Conservation (phyloP, 2,113 vertebrate species). For the Sturnus vulgaris region DNA sequence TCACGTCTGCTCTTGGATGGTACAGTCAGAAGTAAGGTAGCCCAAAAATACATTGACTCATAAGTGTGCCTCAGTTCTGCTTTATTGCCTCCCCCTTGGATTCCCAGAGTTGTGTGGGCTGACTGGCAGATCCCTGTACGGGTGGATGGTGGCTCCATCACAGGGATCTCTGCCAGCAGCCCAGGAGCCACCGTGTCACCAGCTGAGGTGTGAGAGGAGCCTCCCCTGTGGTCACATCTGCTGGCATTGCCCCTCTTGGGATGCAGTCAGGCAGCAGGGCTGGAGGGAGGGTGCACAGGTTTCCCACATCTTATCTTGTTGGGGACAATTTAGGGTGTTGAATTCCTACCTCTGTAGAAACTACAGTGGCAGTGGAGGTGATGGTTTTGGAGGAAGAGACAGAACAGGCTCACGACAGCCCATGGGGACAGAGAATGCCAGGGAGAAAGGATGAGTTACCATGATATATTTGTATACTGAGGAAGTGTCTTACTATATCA, state of each 20-base stretch:
- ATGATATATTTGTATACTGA: neutral
- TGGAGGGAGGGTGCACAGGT: neutral
- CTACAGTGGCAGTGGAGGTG: neutral
- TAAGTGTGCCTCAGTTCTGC: neutral
- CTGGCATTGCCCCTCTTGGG: neutral
- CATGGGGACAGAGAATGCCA: neutral
- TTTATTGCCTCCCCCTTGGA: neutral
- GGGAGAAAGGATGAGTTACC: neutral
- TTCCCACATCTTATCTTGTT: neutral
- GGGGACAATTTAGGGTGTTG: neutral
- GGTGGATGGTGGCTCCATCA: neutral
- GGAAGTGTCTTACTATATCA: neutral
- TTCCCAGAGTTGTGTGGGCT: neutral
- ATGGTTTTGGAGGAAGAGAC: neutral
- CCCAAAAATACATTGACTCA: neutral
- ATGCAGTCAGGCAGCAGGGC: neutral
- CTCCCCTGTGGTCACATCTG: neutral
- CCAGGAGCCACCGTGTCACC: rapidly evolving
- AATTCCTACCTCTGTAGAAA: neutral
- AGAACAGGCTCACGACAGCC: neutral
- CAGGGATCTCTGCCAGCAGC: neutral
- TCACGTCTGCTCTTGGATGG: neutral
- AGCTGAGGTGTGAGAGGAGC: neutral
- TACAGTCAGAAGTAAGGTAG: neutral
- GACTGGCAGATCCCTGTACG: neutral